phyloP scores from a whole-genome alignment of 2,113 vertebrate species.

The Leucosticte australis region DNA sequence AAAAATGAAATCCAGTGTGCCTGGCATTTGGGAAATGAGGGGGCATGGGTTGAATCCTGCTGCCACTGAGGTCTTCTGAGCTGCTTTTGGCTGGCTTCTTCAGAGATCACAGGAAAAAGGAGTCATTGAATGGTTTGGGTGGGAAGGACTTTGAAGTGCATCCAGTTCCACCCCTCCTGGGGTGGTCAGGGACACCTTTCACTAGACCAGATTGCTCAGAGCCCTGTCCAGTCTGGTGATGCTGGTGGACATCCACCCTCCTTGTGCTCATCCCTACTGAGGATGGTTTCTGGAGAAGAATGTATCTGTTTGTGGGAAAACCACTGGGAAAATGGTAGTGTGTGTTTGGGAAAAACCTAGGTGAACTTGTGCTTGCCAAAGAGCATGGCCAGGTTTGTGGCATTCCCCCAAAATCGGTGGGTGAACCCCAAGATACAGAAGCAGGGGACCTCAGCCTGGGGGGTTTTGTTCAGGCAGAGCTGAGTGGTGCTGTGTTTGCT shows the following conservation, averaged over 20 bases:
- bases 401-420: rapidly evolving
- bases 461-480: not conserved
- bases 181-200: not conserved
- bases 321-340: not conserved
- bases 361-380: rapidly evolving
- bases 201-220: not conserved
- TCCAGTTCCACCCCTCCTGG: not conserved
- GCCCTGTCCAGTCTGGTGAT: rapidly evolving
- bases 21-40: not conserved
- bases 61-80: not conserved
- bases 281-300: not conserved
- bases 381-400: not conserved
- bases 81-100: not conserved
- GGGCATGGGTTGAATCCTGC: not conserved
- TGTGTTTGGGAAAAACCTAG: not conserved
- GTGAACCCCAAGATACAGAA: not conserved
- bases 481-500: not conserved
- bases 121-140: not conserved
- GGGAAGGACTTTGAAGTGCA: not conserved
- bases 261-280: not conserved
- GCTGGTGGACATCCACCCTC: not conserved
- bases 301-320: not conserved
- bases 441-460: not conserved
- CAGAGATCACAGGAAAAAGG: not conserved
- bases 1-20: not conserved